Base-by-base conservation (phyloP, 2,888 invertebrate species). In the Prostheceraeus crozeri region DNA sequence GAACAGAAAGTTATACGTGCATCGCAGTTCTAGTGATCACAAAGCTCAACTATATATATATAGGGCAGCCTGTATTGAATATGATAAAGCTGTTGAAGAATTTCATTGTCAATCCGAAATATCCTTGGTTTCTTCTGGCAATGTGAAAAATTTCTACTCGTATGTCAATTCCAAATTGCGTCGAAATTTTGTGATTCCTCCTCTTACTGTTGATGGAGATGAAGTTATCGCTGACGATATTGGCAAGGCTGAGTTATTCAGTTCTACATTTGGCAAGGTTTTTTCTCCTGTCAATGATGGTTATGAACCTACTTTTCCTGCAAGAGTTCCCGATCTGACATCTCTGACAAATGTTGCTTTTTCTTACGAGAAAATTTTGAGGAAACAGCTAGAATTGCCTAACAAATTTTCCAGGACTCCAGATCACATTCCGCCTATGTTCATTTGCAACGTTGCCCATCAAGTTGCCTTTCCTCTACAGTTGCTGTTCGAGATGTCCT, bases 1-100 rank as follows among this genome's bases (percentile, higher is more conserved):
- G n/a, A n/a, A n/a, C n/a, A n/a, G n/a, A n/a, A n/a, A n/a, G n/a
- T n/a, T n/a, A n/a, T n/a, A n/a, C n/a, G n/a, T n/a, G n/a, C n/a
- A n/a, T n/a, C n/a, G n/a, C n/a, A n/a, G n/a, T n/a, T n/a, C n/a
- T n/a, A n/a, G n/a, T n/a, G n/a, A n/a, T n/a, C n/a, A n/a, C n/a
- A n/a, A n/a, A n/a, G n/a, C n/a, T n/a, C n/a, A n/a, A n/a, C n/a
- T n/a, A n/a, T n/a, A n/a, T n/a, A n/a, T n/a, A n/a, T n/a, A n/a
- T n/a, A 48, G 48, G 28, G 48, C 25, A 48, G 25, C 25, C 14
- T 48, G 48, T 48, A 23, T 25, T 30, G 25, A 25, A 48, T 48
- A 48, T 48, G 28, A 48, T 14, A 48, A 48, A 30, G 25, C 48
- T 48, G 28, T 48, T 48, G 28, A 48, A 6, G 48, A 48, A 30